Evolutionary conservation across 1,140 invertebrate species (phyloP), one percentile per base, ranked within the genome.

Genomic region (Drosophila punjabiensis): DNA sequence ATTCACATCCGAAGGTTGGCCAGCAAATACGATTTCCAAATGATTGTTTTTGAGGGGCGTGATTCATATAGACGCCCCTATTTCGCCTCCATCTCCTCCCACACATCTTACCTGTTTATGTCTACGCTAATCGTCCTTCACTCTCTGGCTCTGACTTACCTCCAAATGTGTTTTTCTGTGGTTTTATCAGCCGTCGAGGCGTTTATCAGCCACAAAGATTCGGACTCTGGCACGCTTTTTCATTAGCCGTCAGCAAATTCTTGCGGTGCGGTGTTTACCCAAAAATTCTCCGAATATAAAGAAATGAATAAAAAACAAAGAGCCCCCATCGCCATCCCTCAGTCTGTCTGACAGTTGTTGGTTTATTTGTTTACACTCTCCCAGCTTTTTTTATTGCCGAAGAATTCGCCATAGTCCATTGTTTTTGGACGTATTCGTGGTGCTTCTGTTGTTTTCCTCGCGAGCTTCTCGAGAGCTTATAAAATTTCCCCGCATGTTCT

Each of bases 301-400:
- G 55, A 62, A 74, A 73, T 50, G 58, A 73, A 50, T 74, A 35
- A 62, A 60, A 74, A 74, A 74, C 70, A 62, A 58, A 74, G 50
- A 16, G n/a, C 41, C 56, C 16, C 30, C 35, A 10, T 3, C 37
- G n/a, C 18, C 14, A 4, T 2, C 37, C 24, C 24, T 13, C 37
- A 18, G 70, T 70, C 69, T 70, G 70, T 70, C 69, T 70, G 69
- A 16, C 56, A 74, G 68, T 56, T 39, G 55, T 24, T 74, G 69
- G 70, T 74, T 74, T 74, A 74, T 74, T 74, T 74, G 70, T 74
- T 74, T 74, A 74, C 70, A 73, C 70, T 73, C 52, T 74, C 45
- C 71, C 43, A 37, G 37, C 43, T 41, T 71, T 73, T 48, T 73
- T 74, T 74, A 73, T 74, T 73, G 70, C 24, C 39, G 8, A 74